Evolutionary conservation across 1,140 invertebrate species (phyloP).

Genomic region (Aphaenogaster floridana): DNA sequence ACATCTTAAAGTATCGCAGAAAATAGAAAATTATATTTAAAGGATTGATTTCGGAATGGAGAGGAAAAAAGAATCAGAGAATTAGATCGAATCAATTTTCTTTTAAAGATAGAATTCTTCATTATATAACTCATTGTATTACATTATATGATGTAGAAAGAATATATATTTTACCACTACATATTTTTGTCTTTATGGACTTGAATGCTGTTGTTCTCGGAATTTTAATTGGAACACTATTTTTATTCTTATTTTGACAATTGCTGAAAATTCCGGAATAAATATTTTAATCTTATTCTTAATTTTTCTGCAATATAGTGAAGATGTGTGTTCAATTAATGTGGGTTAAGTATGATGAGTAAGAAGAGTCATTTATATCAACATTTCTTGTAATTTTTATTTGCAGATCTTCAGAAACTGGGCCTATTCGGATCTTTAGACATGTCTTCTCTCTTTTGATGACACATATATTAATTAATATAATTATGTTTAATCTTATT

Average conservation of each 20-base stretch:
- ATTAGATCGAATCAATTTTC: neutral
- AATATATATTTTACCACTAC: neutral
- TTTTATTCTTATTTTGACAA: neutral
- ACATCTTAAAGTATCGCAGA: neutral
- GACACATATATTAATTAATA: neutral
- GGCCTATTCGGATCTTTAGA: slow-evolving; percentile 80
- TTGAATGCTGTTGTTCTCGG: neutral
- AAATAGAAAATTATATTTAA: neutral
- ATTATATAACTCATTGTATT: neutral
- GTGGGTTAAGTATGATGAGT: neutral
- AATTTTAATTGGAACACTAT: slow-evolving; percentile 21
- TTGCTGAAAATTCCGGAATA: neutral
- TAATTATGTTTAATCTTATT: slow-evolving; percentile 29
- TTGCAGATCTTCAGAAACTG: slow-evolving; percentile 86
- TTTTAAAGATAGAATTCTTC: neutral
- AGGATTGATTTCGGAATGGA: neutral
- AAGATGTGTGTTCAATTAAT: neutral
- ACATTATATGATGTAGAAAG: neutral
- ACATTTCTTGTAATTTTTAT: slow-evolving; percentile 37
- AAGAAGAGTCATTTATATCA: neutral
- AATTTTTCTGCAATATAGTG: neutral
- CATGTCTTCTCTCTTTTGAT: neutral
- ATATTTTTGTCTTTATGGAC: neutral
- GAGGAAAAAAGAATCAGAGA: neutral
- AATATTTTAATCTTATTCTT: neutral